Evolutionary conservation across 2,888 invertebrate genomes (phyloP), one percentile per base, ranked within the genome.

Genomic region (Chorisops tibialis): DNA sequence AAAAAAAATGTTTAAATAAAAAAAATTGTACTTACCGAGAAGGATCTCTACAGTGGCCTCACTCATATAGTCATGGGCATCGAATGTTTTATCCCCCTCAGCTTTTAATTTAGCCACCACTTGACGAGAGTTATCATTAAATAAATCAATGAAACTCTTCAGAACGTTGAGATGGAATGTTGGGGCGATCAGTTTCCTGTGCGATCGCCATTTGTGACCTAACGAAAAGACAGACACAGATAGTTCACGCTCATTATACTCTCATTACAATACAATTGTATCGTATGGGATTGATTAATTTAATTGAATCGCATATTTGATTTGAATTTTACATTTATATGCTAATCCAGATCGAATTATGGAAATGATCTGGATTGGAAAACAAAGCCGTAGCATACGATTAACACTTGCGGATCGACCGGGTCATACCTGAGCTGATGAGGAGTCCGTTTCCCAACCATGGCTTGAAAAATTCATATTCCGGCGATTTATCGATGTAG

Each of bases 101-200:
- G 85, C 84, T 75, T 84, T 84, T 76, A 91, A 79, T 72, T 86
- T 89, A 62, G 85, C 83, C 4, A 91, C 88, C 4, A 89, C 88
- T 60, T 86, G 83, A 48, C 83, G 82, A 45, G 90, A 90, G 79
- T 91, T 91, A 65, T 87, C 88, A 73, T 92, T 91, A 81, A 92
- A 92, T 37, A 91, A 80, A 72, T 89, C 89, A 71, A 92, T 89
- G 80, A 92, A 92, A 69, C 89, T 89, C 81, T 91, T 91, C 69
- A 92, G 79, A 1, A 92, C 90, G 77, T 92, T 92, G 77, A 92
- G 81, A 74, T 92, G 91, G 86, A 92, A 92, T 66, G 91, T 91
- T 48, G 92, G 92, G 9, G 92, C 91, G 68, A 92, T 92, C 68
- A 92, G 79, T 80, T 91, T 91, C 69, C 92, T 85, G 75, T 92